These are phyloP conservation scores for Drosophila borealis DNA, from an alignment of 2,888 invertebrate species.

Conservation along the genomic window DNA sequence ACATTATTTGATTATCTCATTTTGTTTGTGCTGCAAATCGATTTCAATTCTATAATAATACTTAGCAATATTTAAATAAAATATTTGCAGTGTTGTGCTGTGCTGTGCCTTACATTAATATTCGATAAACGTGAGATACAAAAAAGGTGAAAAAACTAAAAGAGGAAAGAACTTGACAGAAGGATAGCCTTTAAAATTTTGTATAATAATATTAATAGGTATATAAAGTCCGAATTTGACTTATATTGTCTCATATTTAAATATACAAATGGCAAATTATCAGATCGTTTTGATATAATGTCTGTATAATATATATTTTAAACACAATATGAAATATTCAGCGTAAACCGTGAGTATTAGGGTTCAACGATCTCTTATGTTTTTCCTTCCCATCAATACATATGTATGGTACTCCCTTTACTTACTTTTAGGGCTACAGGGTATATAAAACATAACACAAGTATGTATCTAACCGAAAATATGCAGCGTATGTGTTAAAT, in stretches of 20 bases:
- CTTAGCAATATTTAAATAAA: slow-evolving; percentile 15
- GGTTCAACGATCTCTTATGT: no score
- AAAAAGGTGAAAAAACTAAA: background rate
- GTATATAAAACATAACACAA: background rate
- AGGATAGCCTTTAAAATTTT: slow-evolving; percentile 2
- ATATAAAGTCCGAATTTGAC: background rate
- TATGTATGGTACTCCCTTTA: no score
- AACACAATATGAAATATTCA: no score
- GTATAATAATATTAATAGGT: no score
- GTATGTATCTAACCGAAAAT: background rate
- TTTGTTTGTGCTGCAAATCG: slow-evolving; percentile 52
- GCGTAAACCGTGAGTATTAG: no score
- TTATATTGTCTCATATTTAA: background rate
- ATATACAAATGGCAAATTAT: no score
- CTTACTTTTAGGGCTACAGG: no score
- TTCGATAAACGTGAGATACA: slow-evolving; percentile 8
- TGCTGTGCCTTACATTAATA: slow-evolving; percentile 17
- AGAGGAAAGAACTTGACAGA: no score
- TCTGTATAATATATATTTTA: no score
- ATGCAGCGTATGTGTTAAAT: background rate
- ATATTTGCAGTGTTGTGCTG: slow-evolving; percentile 7
- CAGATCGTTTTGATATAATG: no score
- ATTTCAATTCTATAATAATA: slow-evolving; percentile 49
- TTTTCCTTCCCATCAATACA: no score
- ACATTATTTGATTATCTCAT: slow-evolving; percentile 48